phyloP scores from a whole-genome alignment of 1,140 invertebrate species.

The Leptinotarsa defecta region DNA sequence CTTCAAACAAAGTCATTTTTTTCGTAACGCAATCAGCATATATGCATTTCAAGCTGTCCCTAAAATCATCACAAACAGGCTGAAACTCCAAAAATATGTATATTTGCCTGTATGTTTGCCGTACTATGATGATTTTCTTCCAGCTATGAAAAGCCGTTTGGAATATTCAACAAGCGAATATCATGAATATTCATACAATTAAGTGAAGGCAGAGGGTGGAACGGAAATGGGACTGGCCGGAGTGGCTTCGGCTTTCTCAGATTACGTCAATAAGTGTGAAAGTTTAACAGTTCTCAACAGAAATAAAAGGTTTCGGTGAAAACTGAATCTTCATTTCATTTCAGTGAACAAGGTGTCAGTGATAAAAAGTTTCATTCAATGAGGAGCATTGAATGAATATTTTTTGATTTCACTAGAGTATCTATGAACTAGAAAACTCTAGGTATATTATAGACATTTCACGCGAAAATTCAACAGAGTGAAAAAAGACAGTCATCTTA shows the following conservation, averaged over 20 bases:
- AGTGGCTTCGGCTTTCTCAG: slow-evolving; percentile 33
- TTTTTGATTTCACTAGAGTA: background rate
- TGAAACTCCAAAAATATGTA: slow-evolving; percentile 27
- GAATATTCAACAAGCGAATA: slow-evolving; percentile 44
- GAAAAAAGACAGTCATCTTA: too few species aligned
- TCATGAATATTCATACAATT: slow-evolving; percentile 48
- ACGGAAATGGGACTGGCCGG: slow-evolving; percentile 26
- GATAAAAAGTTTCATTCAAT: background rate
- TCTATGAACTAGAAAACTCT: too few species aligned
- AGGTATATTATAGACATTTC: too few species aligned
- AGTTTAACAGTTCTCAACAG: background rate
- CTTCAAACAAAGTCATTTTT: background rate
- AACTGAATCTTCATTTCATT: background rate
- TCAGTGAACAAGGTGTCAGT: too few species aligned
- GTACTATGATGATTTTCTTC: slow-evolving; percentile 39
- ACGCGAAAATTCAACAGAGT: too few species aligned
- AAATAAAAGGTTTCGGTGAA: background rate
- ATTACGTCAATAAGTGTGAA: slow-evolving; percentile 30
- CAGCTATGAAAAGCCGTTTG: slow-evolving; percentile 33
- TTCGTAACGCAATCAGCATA: background rate
- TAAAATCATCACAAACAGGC: background rate
- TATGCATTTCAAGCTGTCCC: background rate
- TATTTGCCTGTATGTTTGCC: slow-evolving; percentile 35
- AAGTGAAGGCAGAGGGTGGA: slow-evolving; percentile 42
- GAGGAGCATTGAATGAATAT: background rate